Evolutionary conservation across 2,797 vertebrate genomes (phyloP).

Genomic region (Poecilia picta): DNA sequence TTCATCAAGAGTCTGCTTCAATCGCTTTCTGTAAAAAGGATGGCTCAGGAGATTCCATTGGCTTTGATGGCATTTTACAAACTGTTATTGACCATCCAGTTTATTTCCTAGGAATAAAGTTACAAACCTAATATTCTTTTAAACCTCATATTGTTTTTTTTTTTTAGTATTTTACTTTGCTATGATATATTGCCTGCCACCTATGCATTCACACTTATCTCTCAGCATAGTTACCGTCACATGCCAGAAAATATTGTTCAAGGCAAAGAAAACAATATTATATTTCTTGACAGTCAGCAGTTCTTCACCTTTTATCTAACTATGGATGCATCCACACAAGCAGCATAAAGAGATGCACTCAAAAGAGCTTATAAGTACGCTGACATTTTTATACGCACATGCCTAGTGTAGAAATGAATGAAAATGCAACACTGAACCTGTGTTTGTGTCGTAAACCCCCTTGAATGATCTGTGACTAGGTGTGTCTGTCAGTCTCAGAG

Average conservation of each 20-base stretch:
- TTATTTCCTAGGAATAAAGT: conserved; percentile 61
- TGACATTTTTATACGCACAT: background rate
- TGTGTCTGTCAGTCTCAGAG: conserved; percentile 46
- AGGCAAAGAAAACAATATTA: conserved; percentile 62
- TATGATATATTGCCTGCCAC: conserved; percentile 56
- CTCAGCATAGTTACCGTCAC: conserved; percentile 46
- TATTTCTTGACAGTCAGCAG: conserved; percentile 58
- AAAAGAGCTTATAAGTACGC: background rate
- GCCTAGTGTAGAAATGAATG: conserved; percentile 15
- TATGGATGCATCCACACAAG: conserved; percentile 32
- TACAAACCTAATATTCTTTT: conserved; percentile 67
- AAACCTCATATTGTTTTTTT: background rate
- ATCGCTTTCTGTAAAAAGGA: conserved; percentile 41
- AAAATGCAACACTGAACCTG: background rate
- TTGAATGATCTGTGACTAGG: conserved; percentile 51
- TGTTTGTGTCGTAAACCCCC: conserved; percentile 46
- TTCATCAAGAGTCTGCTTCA: conserved; percentile 55
- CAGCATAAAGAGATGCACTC: conserved; percentile 19
- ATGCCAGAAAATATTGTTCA: conserved; percentile 48
- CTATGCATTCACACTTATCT: conserved; percentile 57
- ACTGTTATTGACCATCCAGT: conserved; percentile 65
- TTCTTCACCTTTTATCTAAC: conserved; percentile 59
- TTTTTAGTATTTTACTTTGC: conserved; percentile 18
- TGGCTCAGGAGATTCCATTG: conserved; percentile 58
- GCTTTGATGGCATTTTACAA: conserved; percentile 61